Conservation (phyloP, 1,140 invertebrate species). For the Heliconius himera region DNA sequence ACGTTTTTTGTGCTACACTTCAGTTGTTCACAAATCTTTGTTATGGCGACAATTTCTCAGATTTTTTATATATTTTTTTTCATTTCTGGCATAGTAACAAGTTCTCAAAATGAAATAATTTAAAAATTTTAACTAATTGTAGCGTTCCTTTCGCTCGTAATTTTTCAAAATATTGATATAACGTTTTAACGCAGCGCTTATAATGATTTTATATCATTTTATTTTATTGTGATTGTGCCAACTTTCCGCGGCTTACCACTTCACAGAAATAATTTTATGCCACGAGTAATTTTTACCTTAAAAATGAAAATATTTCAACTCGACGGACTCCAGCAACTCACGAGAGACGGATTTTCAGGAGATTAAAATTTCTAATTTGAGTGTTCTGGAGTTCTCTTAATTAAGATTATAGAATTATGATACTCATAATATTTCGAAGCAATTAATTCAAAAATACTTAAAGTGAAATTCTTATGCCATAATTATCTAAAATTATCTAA, state of each 20-base stretch:
- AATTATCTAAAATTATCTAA: constrained; percentile 73
- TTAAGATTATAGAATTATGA: constrained; percentile 80
- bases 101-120: not conserved
- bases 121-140: not conserved
- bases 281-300: constrained; percentile 45
- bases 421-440: constrained; percentile 76
- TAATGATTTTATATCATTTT: constrained; percentile 3
- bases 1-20: constrained; percentile 47
- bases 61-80: not conserved
- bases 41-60: constrained; percentile 34
- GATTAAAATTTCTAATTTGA: constrained; percentile 78
- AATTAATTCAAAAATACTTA: constrained; percentile 76
- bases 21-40: constrained; percentile 45
- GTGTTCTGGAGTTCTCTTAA: constrained; percentile 72
- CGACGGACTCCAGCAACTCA: constrained; percentile 48
- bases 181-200: not conserved
- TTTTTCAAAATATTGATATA: constrained; percentile 6
- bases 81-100: not conserved
- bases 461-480: constrained; percentile 59
- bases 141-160: not conserved
- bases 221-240: constrained; percentile 33
- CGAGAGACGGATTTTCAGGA: constrained; percentile 63
- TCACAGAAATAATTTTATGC: constrained; percentile 36
- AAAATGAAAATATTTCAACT: constrained; percentile 53
- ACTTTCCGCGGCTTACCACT: constrained; percentile 33